Evolutionary conservation across 2,888 invertebrate genomes (phyloP), one percentile per base, ranked within the genome.

Genomic region (Oxycera nigricornis): DNA sequence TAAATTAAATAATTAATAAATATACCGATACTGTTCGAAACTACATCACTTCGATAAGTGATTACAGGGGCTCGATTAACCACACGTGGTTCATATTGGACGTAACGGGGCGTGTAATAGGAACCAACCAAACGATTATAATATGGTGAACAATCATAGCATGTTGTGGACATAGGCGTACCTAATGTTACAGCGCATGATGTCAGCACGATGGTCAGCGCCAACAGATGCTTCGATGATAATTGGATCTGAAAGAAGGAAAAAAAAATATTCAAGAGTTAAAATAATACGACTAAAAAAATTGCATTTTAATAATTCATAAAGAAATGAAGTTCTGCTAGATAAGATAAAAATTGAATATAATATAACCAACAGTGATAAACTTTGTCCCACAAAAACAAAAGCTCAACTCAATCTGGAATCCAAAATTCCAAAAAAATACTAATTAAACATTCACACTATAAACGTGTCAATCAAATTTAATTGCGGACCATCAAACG

Each of bases 1-100:
- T n/a, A 14, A 57, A 57, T 22, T 4, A n/a, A 57, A 22, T 22
- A 22, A n/a, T 24, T 24, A 7, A 17, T 7, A 62, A 62, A 62
- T 31, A 22, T 59, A 59, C 28, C 30, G 28, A 28, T 59, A 68
- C 22, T 70, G 70, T 46, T 46, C 55, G 65, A 65, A 39, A 52
- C 70, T 20, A 55, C 28, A 52, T 55, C 35, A 52, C 52, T 70
- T 35, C 70, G 50, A 31, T 70, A 70, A 28, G 68, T 50, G 20
- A 68, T 26, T 9, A 70, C 70, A 24, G 70, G 70, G 24, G 55
- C 30, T 30, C 70, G 52, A 41, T 70, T 70, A 52, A 70, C 35
- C 30, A 70, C 70, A 31, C 70, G 70, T 11, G 70, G 46, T 52
- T 70, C 39, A 30, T 70, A 70, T 61, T 14, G 30, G 3, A 4